Base-by-base conservation (phyloP, 2,888 invertebrate species). In the Aspidapion aeneum region DNA sequence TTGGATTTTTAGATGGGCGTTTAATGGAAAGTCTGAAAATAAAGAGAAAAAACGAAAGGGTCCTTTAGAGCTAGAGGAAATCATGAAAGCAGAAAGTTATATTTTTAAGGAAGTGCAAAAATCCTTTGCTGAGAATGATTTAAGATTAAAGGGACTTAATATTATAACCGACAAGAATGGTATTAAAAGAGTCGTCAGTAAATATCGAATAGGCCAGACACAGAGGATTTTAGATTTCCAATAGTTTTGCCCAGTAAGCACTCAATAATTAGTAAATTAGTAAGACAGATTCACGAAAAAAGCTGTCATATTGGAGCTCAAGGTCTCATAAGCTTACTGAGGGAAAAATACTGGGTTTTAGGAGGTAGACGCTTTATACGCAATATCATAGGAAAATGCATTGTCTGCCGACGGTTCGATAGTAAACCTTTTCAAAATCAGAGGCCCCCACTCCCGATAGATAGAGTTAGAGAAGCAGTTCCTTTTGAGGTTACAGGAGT, bases 401-500 rank as follows among this genome's bases (percentile, higher is more conserved):
- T 52, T 1, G 63, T 64, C 12, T 73, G 73, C 50, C 68, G 66
- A 21, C 65, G 71, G 57, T 61, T 72, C 48, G 64, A 49, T 22
- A 69, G 61, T 2, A 72, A 71, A 62, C 50, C 61, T 3, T 57
- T 72, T 48, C 58, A 67, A 35, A 63, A 22, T 49, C 63, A 68
- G 54, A 54, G 70, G 16, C 65, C 72, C 9, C 69, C 74, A 1
- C 66, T 77, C 18, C 76, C 75, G 7, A 20, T 64, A 16, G 68
- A 76, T 65, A 67, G 75, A 12, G 71, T 75, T 1, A 64, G 68
- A 12, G 71, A 74, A 61, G 71, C 72, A 9, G 55, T 62, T 3
- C 65, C 67, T 17, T 75, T 77, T 70, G 74, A 77, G 61, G 64
- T 74, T 1, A 66, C 65, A 1, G 79, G 77, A 1, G 66, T 79